These are phyloP conservation scores for Uloborus diversus DNA, from an alignment of 1,140 invertebrate genomes.

Conservation along the genomic window DNA sequence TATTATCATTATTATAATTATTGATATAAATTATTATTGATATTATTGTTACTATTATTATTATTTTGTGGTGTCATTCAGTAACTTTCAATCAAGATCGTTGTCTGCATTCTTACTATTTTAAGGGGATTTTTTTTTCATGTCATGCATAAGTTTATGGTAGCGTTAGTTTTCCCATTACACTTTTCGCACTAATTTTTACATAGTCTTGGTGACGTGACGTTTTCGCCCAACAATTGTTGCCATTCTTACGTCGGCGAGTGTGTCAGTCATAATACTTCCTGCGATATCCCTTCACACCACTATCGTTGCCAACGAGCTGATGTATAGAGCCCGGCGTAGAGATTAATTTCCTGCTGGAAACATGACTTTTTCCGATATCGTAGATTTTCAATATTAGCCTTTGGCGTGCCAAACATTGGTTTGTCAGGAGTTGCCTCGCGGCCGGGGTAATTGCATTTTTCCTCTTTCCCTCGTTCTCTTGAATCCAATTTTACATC, in stretches of 20 bases:
- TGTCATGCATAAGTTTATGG: background rate
- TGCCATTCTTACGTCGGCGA: too few relatives aligned
- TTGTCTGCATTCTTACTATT: too few relatives aligned
- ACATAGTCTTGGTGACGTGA: too few relatives aligned
- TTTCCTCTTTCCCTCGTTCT: slow-evolving; percentile 5
- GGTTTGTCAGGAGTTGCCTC: slow-evolving; percentile 43
- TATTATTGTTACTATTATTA: too few relatives aligned
- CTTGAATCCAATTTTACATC: slow-evolving; percentile 55
- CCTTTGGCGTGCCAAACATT: slow-evolving; percentile 53
- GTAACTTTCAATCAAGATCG: too few relatives aligned
- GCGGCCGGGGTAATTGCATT: slow-evolving; percentile 47
- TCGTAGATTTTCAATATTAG: slow-evolving; percentile 54
- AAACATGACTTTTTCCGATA: slow-evolving; percentile 55
- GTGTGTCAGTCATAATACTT: too few relatives aligned
- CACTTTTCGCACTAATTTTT: too few relatives aligned
- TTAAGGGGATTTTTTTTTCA: background rate
- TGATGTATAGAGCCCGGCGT: slow-evolving; percentile 4
- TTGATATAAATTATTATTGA: too few relatives aligned
- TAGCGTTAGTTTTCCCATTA: slow-evolving; percentile 35
- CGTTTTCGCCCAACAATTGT: too few relatives aligned
- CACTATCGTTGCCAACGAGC: slow-evolving; percentile 14
- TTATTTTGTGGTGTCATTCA: too few relatives aligned
- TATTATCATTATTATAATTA: too few relatives aligned
- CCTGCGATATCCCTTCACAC: too few relatives aligned
- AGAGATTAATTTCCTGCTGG: slow-evolving; percentile 35